Evolutionary conservation across 2,888 invertebrate genomes (phyloP), one percentile per base, ranked within the genome.

Genomic region (Nineta flava): DNA sequence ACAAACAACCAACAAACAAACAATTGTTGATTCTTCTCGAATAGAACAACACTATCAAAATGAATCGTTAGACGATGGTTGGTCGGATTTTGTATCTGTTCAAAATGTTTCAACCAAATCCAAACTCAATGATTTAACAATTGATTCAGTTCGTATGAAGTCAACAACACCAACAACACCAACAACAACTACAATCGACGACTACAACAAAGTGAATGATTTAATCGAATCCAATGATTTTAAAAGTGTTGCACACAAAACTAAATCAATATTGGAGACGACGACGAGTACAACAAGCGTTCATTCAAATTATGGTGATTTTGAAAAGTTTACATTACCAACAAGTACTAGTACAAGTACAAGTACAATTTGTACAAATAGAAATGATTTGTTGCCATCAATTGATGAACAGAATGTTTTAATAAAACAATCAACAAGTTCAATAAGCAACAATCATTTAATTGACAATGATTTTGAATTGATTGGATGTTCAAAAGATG

Each of bases 21-120:
- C 17, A 17, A 44, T 12, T 12, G n/a, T 12, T 41, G 41, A 21
- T 35, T 9, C 15, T n/a, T n/a, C n/a, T n/a, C n/a, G n/a, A n/a
- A n/a, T n/a, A n/a, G n/a, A n/a, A n/a, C n/a, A n/a, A n/a, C n/a
- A n/a, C n/a, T n/a, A n/a, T n/a, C n/a, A n/a, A n/a, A n/a, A n/a
- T n/a, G n/a, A n/a, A n/a, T n/a, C n/a, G n/a, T n/a, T n/a, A n/a
- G 76, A 77, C 15, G 76, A 77, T 51, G 72, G 72, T 55, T 78
- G 78, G 77, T 73, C 75, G 2, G 78, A 78, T 54, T 78, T 77
- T 59, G 73, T 77, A 17, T 77, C 72, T 53, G 60, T 67, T 52
- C 62, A 63, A 10, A 54, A 55, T 26, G 48, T 55, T 5, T 17
- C 31, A 38, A 47, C 12, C 10, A 35, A 16, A 38, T 12, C 15